Evolutionary conservation across 1,140 invertebrate species (phyloP).

Genomic region (Platorchestia sp.): DNA sequence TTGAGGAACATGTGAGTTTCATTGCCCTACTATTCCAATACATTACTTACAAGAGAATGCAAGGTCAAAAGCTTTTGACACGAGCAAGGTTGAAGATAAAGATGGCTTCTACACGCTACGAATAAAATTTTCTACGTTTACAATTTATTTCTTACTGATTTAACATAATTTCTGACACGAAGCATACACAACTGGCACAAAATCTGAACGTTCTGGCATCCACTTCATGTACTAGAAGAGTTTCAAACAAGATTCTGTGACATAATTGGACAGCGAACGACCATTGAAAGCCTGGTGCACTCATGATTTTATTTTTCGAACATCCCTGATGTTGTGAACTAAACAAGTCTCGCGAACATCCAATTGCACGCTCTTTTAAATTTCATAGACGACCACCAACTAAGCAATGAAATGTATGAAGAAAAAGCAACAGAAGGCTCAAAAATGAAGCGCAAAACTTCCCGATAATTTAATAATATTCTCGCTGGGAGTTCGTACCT

Average conservation of each 20-base stretch:
- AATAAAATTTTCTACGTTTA: not conserved
- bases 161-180: not conserved
- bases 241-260: too few relatives aligned
- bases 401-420: not conserved
- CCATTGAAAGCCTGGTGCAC: too few relatives aligned
- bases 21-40: not conserved
- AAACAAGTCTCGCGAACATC: not conserved
- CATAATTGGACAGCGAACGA: too few relatives aligned
- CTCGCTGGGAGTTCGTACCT: not conserved
- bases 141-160: not conserved
- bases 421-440: not conserved
- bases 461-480: too few relatives aligned
- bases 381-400: not conserved
- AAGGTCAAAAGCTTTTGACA: not conserved
- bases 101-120: not conserved
- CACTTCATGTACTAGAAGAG: too few relatives aligned
- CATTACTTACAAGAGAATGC: not conserved
- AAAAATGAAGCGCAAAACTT: not conserved
- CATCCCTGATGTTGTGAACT: too few relatives aligned
- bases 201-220: too few relatives aligned
- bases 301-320: too few relatives aligned
- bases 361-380: not conserved
- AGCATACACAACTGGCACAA: too few relatives aligned
- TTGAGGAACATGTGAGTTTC: not conserved
- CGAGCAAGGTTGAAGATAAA: not conserved